Evolutionary conservation across 2,797 vertebrate genomes (phyloP).

Genomic region (Florisuga fusca): DNA sequence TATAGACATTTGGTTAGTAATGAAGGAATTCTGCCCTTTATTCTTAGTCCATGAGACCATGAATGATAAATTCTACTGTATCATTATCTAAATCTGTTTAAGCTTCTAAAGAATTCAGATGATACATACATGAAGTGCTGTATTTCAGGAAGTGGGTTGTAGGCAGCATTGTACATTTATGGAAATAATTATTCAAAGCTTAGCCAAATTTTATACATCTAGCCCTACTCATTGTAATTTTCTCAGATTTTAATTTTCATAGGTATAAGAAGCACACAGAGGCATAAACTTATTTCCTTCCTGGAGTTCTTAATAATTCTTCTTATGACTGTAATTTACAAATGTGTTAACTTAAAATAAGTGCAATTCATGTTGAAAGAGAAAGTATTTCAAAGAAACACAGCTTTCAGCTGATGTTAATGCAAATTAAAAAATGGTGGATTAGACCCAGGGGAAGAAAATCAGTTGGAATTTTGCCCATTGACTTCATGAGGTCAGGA

Average conservation of each 20-base stretch:
- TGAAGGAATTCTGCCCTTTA: slow-evolving; percentile 3
- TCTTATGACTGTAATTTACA: background rate
- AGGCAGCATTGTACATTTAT: background rate
- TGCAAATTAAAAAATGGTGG: background rate
- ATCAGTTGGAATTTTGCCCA: background rate
- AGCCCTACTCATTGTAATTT: background rate
- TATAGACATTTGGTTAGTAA: background rate
- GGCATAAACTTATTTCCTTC: background rate
- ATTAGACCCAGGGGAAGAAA: background rate
- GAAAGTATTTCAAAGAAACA: slow-evolving; percentile 3
- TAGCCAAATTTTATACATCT: background rate
- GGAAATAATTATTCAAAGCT: slow-evolving; percentile 1
- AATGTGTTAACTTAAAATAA: background rate
- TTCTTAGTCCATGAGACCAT: background rate
- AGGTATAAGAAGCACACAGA: background rate
- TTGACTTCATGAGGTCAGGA: background rate
- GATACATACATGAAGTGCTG: background rate
- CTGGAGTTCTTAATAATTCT: background rate
- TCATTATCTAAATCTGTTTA: slow-evolving; percentile 1
- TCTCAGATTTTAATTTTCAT: background rate
- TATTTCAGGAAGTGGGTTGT: background rate
- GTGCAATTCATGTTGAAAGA: background rate
- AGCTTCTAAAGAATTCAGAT: slow-evolving; percentile 1
- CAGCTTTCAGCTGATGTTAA: background rate
- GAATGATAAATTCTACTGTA: background rate